Conservation (phyloP, 2,797 vertebrate genomes). For the Pangasius djambal region DNA sequence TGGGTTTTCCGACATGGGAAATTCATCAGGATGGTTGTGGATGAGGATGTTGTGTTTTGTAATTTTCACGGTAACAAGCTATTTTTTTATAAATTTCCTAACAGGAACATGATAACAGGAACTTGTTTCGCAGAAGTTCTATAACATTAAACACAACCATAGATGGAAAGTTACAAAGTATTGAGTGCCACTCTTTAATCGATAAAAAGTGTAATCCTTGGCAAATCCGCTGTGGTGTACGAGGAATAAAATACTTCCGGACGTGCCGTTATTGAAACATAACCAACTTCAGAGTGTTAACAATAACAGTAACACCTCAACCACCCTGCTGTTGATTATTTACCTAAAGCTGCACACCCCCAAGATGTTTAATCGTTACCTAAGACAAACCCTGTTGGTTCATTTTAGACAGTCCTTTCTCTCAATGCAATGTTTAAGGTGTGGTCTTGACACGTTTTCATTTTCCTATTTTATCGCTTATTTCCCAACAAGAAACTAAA, state of each 20-base stretch:
- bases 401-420: background rate
- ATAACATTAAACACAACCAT: background rate
- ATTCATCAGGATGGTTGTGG: no score
- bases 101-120: no score
- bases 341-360: background rate
- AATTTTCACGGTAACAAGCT: no score
- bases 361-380: background rate
- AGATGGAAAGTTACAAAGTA: background rate
- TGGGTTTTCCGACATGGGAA: no score
- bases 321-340: background rate
- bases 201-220: no score
- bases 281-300: background rate
- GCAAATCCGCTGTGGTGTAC: background rate
- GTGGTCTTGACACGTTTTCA: background rate
- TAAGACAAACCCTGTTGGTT: background rate
- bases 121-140: background rate
- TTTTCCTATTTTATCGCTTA: background rate
- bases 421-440: background rate
- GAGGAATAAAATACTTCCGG: background rate
- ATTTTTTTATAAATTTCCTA: no score
- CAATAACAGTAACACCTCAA: background rate
- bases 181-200: no score
- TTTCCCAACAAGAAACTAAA: background rate
- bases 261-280: background rate
- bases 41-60: no score